Evolutionary conservation across 2,113 vertebrate species (phyloP).

Genomic region (Boulengeromyrus knoepffleri): DNA sequence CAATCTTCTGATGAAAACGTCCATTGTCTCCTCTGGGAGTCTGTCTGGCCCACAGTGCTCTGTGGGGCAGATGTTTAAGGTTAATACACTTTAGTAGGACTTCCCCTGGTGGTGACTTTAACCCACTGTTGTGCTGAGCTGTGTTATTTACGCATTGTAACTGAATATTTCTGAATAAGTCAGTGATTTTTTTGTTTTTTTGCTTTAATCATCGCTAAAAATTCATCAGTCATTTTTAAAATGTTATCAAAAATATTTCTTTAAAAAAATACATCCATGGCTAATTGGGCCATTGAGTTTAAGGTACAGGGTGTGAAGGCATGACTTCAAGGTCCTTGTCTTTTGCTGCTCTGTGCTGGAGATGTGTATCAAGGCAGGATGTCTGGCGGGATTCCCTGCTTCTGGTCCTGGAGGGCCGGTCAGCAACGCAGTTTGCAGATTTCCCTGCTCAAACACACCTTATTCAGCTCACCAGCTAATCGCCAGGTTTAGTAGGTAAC

Average conservation of each 20-base stretch:
- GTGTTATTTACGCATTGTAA: background rate
- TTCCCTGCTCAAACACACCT: background rate
- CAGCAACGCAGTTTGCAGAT: background rate
- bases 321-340: background rate
- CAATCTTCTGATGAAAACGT: background rate
- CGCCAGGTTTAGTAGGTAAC: background rate
- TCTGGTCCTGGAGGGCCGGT: background rate
- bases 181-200: background rate
- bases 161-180: background rate
- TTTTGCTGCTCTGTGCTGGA: background rate
- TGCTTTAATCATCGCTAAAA: background rate
- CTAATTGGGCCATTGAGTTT: background rate
- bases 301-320: background rate
- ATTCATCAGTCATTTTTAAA: background rate
- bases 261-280: background rate
- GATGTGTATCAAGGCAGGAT: background rate
- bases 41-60: background rate
- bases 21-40: background rate
- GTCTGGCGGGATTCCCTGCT: background rate
- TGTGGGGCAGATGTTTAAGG: background rate
- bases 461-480: background rate
- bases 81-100: background rate
- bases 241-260: background rate
- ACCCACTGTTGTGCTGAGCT: background rate
- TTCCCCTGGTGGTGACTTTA: background rate